Base-by-base conservation (phyloP, 2,888 invertebrate genomes). In the Elmis aenea region DNA sequence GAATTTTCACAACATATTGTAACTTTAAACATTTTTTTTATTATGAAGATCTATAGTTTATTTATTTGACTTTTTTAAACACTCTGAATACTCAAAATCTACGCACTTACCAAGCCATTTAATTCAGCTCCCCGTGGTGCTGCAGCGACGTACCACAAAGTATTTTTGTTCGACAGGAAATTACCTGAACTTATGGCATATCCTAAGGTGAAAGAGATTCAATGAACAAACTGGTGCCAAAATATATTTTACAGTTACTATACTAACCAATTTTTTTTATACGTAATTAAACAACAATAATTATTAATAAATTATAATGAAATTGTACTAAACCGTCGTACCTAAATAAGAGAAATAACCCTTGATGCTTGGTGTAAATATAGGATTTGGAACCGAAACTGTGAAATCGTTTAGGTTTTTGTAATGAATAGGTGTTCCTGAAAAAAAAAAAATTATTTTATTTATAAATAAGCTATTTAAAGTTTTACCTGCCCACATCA, bases 161-260 rank as follows among this genome's bases (percentile, higher is more conserved):
- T 49, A 0, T 66, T 62, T 15, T 24, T 33, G 23, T 62, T 61
- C 28, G 55, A 42, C 20, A 63, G 59, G 33, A 73, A 74, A 23
- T 63, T 47, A 13, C 75, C 76, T 5, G 71, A 67, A 32, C 69
- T 72, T 0, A 74, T 69, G 24, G 72, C 69, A 47, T 74, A 74
- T 1, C 74, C 74, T 74, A 42, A 3, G 59, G 38, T 57, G 15
- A 15, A 8, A 26, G 21, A 2, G n/a, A n/a, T n/a, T n/a, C n/a
- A n/a, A n/a, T n/a, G n/a, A n/a, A n/a, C n/a, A n/a, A n/a, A n/a
- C n/a, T n/a, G n/a, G n/a, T n/a, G n/a, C n/a, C n/a, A n/a, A n/a
- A n/a, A n/a, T n/a, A n/a, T n/a, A n/a, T n/a, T n/a, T n/a, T n/a
- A n/a, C n/a, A n/a, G n/a, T n/a, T n/a, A n/a, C n/a, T n/a, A n/a